These are phyloP conservation scores for Diachasma alloeum DNA, from an alignment of 1,140 invertebrate genomes.

Conservation along the genomic window DNA sequence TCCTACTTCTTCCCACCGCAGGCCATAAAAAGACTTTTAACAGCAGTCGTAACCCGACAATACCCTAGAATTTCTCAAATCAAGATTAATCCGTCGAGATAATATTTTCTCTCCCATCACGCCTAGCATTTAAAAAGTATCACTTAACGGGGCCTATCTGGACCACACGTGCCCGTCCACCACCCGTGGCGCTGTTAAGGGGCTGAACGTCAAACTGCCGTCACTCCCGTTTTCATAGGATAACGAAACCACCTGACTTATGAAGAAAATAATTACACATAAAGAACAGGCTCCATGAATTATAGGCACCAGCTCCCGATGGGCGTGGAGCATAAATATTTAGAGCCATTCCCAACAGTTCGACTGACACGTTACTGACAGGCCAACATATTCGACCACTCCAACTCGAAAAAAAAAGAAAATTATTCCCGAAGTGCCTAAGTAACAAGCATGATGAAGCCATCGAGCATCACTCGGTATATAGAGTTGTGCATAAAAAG, in stretches of 20 bases:
- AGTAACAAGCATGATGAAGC: slow-evolving; percentile 3
- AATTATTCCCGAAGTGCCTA: not conserved
- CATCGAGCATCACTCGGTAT: not conserved
- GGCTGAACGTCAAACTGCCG: slow-evolving; percentile 17
- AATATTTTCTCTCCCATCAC: not conserved
- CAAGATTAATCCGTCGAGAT: not conserved
- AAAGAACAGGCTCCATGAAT: slow-evolving; percentile 15
- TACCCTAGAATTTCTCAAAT: not conserved
- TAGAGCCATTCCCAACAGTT: slow-evolving; percentile 18
- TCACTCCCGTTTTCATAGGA: slow-evolving; percentile 18
- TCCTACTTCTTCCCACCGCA: too few relatives aligned
- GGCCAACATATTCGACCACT: slow-evolving; percentile 2
- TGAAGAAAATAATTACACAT: slow-evolving; percentile 5
- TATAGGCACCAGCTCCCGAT: not conserved
- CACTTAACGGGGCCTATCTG: not conserved
- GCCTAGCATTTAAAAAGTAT: not conserved
- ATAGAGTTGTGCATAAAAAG: not conserved
- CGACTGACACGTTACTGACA: slow-evolving; percentile 9
- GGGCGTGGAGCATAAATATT: slow-evolving; percentile 31
- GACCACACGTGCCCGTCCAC: slow-evolving; percentile 1
- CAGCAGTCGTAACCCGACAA: too few relatives aligned
- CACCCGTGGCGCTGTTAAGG: slow-evolving; percentile 27
- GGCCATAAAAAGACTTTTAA: too few relatives aligned
- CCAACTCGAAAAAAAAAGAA: not conserved
- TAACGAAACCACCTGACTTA: not conserved